Evolutionary conservation across 2,888 invertebrate genomes (phyloP).

Genomic region (Drosophila macrothrix): DNA sequence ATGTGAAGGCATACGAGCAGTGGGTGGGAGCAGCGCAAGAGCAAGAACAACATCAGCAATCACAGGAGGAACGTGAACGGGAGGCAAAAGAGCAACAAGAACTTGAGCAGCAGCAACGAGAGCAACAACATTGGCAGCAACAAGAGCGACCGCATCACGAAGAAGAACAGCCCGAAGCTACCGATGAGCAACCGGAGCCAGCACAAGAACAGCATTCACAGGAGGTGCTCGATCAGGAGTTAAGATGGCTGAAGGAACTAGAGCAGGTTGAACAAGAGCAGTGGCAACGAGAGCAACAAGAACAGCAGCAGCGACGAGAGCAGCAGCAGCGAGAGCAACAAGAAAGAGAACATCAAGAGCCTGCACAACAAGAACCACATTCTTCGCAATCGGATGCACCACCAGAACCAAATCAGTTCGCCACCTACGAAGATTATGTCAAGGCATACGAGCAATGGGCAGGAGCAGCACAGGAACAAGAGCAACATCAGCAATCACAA

Average conservation of each 20-base stretch:
- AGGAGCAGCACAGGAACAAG: slow-evolving; percentile 6
- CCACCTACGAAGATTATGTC: slow-evolving; percentile 54
- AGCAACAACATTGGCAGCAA: slow-evolving; percentile 37
- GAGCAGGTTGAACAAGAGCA: background rate
- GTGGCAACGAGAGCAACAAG: background rate
- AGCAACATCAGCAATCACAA: background rate
- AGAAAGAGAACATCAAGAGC: slow-evolving; percentile 29
- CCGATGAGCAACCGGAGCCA: background rate
- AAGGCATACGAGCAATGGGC: slow-evolving; percentile 34
- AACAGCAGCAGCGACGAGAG: background rate
- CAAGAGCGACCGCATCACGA: slow-evolving; percentile 5
- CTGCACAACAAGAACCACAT: background rate
- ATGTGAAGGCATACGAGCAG: slow-evolving; percentile 31
- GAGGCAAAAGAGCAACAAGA: slow-evolving; percentile 31
- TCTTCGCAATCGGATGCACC: slow-evolving; percentile 3
- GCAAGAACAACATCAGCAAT: slow-evolving; percentile 5
- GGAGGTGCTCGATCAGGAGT: background rate
- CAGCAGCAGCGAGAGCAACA: background rate
- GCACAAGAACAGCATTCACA: background rate
- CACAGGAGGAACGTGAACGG: slow-evolving; percentile 25
- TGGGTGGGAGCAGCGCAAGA: slow-evolving; percentile 22
- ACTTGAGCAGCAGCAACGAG: slow-evolving; percentile 44
- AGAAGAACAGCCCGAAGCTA: slow-evolving; percentile 3
- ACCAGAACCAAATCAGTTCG: slow-evolving; percentile 10
- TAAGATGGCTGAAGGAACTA: background rate